Percentiles rank a stretch among this genome's conserved stretches.
phyloP scores from a whole-genome alignment of 2,113 vertebrate species.

The Centrocercus urophasianus region DNA sequence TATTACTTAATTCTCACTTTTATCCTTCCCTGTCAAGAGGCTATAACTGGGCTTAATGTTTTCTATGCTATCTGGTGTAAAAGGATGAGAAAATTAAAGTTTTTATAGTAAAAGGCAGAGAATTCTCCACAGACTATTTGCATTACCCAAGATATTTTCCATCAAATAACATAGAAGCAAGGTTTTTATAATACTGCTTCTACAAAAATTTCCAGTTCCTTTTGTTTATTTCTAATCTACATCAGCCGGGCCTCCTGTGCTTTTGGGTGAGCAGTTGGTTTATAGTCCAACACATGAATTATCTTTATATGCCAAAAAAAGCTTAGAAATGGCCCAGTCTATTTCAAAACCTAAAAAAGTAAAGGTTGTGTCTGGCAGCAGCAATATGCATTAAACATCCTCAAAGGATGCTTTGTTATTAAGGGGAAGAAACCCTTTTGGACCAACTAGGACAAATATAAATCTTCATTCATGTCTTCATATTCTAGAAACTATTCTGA shows the following conservation, averaged over 20 bases:
- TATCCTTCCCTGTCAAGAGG: neutral
- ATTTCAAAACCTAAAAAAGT: conserved; percentile 57
- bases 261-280: conserved; percentile 21
- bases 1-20: neutral
- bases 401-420: conserved; percentile 63
- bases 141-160: conserved; percentile 3
- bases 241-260: neutral
- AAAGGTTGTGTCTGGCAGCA: conserved; percentile 64
- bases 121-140: neutral
- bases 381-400: conserved; percentile 31
- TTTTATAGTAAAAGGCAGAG: neutral
- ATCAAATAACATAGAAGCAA: neutral
- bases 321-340: conserved; percentile 58
- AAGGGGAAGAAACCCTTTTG: conserved; percentile 26
- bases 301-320: conserved; percentile 63
- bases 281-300: conserved; percentile 26
- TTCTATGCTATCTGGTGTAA: neutral
- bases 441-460: conserved; percentile 25
- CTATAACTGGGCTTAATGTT: neutral
- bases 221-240: conserved; percentile 54
- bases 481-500: neutral
- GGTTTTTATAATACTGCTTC: conserved; percentile 31
- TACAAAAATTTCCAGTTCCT: conserved; percentile 29
- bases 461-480: conserved; percentile 35
- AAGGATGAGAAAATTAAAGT: neutral